Evolutionary conservation across 2,113 vertebrate genomes (phyloP).

Genomic region (Centrocercus urophasianus): DNA sequence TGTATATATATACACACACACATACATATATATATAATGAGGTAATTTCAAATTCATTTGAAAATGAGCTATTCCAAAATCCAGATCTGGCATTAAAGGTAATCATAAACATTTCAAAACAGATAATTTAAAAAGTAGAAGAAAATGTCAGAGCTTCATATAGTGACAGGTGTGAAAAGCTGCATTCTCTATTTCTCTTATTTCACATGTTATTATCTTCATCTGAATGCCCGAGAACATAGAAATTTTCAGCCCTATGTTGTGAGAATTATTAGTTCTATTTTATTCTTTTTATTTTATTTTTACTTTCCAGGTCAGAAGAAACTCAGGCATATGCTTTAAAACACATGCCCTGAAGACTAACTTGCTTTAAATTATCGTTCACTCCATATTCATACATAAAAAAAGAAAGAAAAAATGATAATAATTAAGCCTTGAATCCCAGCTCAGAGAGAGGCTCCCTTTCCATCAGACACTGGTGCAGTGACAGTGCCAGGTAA

Average conservation of each 20-base stretch:
- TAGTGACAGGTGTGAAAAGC: not conserved
- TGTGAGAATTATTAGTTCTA: not conserved
- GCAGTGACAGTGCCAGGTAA: not conserved
- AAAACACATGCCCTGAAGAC: slow-evolving; percentile 9
- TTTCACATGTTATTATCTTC: not conserved
- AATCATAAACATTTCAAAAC: slow-evolving; percentile 38
- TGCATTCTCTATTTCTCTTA: not conserved
- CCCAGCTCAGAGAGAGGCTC: not conserved
- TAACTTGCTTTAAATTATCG: not conserved
- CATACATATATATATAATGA: not conserved
- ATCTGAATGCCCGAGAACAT: not conserved
- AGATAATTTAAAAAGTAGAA: not conserved
- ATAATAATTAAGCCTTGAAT: not conserved
- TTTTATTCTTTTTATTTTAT: not conserved
- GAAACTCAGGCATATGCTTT: slow-evolving; percentile 1
- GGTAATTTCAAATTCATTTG: not conserved
- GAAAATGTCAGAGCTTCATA: not conserved
- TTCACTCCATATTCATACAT: not conserved
- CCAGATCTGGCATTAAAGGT: not conserved
- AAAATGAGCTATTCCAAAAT: slow-evolving; percentile 14
- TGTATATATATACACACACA: not conserved
- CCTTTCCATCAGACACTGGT: not conserved
- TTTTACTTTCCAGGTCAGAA: slow-evolving; percentile 26
- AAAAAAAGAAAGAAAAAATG: not conserved
- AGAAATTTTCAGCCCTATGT: slow-evolving; percentile 8